Conservation (phyloP, 2,113 vertebrate species). For the Trogon surrucura region DNA sequence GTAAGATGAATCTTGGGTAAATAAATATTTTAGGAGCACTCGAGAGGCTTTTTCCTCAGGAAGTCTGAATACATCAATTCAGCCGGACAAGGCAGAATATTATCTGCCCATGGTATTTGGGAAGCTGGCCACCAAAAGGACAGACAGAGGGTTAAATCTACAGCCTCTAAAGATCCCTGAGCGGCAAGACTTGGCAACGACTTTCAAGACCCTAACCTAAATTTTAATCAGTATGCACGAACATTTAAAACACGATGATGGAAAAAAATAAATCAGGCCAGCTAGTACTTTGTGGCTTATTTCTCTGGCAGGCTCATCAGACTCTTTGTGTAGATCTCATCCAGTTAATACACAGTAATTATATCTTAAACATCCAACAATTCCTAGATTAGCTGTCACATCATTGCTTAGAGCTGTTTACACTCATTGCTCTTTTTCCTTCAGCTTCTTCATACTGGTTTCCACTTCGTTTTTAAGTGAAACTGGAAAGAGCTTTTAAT, state of each 20-base stretch:
- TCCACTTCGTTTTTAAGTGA: neutral
- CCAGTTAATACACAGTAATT: slow-evolving; percentile 43
- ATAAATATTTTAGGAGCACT: slow-evolving; percentile 51
- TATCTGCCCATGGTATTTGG: neutral
- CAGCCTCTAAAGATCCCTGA: neutral
- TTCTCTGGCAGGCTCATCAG: slow-evolving; percentile 44
- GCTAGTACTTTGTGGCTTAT: slow-evolving; percentile 38
- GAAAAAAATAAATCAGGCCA: slow-evolving; percentile 27
- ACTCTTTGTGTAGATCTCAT: slow-evolving; percentile 32
- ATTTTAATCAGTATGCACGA: slow-evolving; percentile 32
- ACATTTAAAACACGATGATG: slow-evolving; percentile 28
- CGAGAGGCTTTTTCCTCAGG: slow-evolving; percentile 24
- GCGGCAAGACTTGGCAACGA: slow-evolving; percentile 2
- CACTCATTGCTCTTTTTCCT: neutral
- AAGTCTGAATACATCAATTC: slow-evolving; percentile 28
- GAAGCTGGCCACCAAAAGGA: neutral
- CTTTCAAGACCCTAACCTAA: neutral
- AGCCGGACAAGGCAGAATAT: slow-evolving; percentile 3
- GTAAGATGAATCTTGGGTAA: slow-evolving; percentile 32
- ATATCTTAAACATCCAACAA: slow-evolving; percentile 23
- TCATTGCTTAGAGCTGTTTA: slow-evolving; percentile 24
- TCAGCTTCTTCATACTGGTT: neutral
- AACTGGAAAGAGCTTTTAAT: neutral
- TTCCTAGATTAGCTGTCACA: slow-evolving; percentile 28
- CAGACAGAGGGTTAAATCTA: slow-evolving; percentile 27